A percentile compares a stretch with the other conserved stretches of the same genome.
These are phyloP conservation scores for Strongylocentrotus purpuratus DNA, from an alignment of 35 echinoderm and acorn worm genomes.

Conservation along the genomic window DNA sequence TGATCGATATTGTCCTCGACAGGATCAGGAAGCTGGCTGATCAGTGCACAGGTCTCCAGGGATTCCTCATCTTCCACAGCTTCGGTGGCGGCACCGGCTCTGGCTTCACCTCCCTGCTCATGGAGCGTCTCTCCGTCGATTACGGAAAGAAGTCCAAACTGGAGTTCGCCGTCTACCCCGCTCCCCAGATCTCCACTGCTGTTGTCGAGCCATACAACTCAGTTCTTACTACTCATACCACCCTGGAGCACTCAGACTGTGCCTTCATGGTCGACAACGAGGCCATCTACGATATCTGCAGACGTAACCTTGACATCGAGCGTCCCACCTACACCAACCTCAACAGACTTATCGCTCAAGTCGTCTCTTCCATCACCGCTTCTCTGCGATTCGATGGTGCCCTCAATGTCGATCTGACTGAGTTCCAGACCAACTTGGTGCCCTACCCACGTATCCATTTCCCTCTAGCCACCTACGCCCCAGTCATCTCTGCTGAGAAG, in stretches of 20 bases:
- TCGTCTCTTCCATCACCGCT: constrained; percentile 83
- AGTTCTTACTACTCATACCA: constrained; percentile 86
- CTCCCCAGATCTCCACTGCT: constrained; percentile 73
- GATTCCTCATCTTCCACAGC: constrained; percentile 73
- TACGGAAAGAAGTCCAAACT: constrained; percentile 63
- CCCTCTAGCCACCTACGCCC: constrained; percentile 71
- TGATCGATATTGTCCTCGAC: constrained; percentile 55
- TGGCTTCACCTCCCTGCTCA: constrained; percentile 64
- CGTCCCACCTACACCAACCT: constrained; percentile 86
- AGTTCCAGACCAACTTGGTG: constrained; percentile 90
- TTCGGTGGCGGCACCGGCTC: constrained; percentile 62
- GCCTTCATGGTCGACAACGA: constrained; percentile 97
- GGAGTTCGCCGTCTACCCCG: constrained; percentile 58
- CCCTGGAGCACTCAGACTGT: constrained; percentile 85
- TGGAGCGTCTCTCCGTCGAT: constrained; percentile 61
- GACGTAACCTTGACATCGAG: constrained; percentile 88
- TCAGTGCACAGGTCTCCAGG: constrained; percentile 69
- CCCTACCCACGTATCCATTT: constrained; percentile 81
- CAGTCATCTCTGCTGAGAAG: constrained; percentile 78
- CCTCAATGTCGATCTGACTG: constrained; percentile 75
- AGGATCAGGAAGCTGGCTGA: constrained; percentile 63
- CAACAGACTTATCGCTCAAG: constrained; percentile 84
- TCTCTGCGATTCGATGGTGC: constrained; percentile 81
- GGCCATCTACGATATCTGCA: constrained; percentile 93
- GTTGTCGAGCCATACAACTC: constrained; percentile 93